phyloP scores from a whole-genome alignment of 2,113 vertebrate genomes.

The Scopus umbretta region DNA sequence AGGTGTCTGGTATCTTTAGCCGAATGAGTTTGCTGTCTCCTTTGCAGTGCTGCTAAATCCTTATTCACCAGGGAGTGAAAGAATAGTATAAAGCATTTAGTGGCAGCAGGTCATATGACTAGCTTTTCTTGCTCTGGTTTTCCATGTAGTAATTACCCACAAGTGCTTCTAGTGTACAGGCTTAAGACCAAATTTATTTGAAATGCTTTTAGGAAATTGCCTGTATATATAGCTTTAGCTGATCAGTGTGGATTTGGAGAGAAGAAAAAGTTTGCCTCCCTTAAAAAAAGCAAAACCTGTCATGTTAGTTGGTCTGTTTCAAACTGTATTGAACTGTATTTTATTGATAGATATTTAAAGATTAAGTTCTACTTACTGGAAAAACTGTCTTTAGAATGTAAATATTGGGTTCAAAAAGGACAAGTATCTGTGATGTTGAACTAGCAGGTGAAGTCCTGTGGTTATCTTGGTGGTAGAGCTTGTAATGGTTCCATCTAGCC shows the following conservation, averaged over 20 bases:
- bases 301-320: background rate
- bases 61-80: background rate
- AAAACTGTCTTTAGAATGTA: background rate
- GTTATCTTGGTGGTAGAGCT: background rate
- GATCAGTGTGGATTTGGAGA: background rate
- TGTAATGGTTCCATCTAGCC: background rate
- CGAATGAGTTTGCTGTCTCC: background rate
- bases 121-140: background rate
- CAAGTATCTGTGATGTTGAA: background rate
- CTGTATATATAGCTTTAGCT: background rate
- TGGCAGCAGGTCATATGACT: background rate
- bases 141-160: background rate
- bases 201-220: background rate
- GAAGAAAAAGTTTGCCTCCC: background rate
- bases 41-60: background rate
- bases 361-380: background rate
- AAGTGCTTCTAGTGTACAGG: background rate
- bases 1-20: background rate
- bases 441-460: background rate
- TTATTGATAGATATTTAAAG: background rate
- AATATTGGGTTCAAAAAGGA: background rate
- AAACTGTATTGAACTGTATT: background rate
- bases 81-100: background rate
- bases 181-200: background rate
- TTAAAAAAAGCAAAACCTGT: background rate